Conservation (phyloP, 2,113 vertebrate genomes). For the Eupsittula cactorum region DNA sequence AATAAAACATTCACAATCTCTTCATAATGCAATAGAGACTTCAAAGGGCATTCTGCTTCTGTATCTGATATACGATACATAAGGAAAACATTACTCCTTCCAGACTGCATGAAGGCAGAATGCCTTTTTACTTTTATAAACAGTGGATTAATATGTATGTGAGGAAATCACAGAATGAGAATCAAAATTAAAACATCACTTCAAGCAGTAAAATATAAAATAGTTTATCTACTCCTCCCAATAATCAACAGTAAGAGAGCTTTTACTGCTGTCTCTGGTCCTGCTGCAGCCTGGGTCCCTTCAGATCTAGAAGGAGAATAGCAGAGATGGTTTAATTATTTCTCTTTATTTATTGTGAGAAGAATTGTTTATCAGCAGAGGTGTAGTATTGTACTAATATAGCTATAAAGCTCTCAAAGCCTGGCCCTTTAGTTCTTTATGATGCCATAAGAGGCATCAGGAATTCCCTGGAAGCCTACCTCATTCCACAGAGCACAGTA, state of each 20-base stretch:
- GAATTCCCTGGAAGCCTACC: background rate
- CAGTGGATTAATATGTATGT: background rate
- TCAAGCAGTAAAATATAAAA: background rate
- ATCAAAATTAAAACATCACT: background rate
- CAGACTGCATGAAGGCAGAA: background rate
- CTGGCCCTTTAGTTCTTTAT: background rate
- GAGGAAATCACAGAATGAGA: background rate
- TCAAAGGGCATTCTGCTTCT: background rate
- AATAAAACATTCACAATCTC: background rate
- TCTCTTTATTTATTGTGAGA: background rate
- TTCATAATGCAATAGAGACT: background rate
- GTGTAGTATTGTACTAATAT: background rate
- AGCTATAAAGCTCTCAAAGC: background rate
- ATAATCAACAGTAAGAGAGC: background rate
- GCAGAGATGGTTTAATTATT: background rate
- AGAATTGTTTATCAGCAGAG: background rate
- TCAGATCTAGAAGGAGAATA: background rate
- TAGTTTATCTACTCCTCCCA: background rate
- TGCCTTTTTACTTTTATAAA: background rate
- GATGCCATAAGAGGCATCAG: background rate
- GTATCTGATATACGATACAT: background rate
- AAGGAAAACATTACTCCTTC: background rate
- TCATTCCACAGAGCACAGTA: background rate
- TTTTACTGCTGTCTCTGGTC: background rate
- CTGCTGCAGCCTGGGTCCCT: background rate